A percentile compares a stretch with the other conserved stretches of the same genome.
phyloP scores from a whole-genome alignment of 2,113 vertebrate species.

The Phaetusa simplex region DNA sequence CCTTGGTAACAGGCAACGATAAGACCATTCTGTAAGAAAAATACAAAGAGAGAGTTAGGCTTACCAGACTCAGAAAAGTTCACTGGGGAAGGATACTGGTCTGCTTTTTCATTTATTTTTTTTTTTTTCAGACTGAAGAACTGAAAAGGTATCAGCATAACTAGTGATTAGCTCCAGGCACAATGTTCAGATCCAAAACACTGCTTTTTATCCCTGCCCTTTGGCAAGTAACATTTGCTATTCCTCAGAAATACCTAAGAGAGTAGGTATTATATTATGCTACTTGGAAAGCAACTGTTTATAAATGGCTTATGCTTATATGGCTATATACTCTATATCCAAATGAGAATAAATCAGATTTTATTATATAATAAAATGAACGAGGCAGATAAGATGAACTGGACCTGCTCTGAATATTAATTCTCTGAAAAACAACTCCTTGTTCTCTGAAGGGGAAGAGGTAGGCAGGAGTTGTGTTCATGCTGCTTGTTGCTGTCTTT shows the following conservation, averaged over 20 bases:
- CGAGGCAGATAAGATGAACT: neutral
- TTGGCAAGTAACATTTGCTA: neutral
- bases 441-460: neutral
- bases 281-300: constrained; percentile 35
- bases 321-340: neutral
- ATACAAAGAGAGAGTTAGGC: constrained; percentile 14
- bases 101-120: neutral
- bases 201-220: neutral
- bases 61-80: neutral
- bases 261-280: neutral
- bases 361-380: constrained; percentile 33
- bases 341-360: constrained; percentile 44
- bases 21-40: constrained; percentile 85
- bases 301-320: constrained; percentile 14
- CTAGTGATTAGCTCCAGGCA: neutral
- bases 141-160: neutral
- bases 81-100: neutral
- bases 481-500: neutral
- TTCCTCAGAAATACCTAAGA: neutral
- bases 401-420: constrained; percentile 6
- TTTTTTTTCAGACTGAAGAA: neutral
- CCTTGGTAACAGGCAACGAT: constrained; percentile 94
- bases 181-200: constrained; percentile 1
- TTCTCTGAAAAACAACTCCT: neutral
- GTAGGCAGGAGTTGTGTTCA: neutral